A percentile compares a stretch with the other conserved stretches of the same genome.
These are phyloP conservation scores for Delichon dasypus DNA, from an alignment of 2,797 vertebrate species.

Conservation along the genomic window DNA sequence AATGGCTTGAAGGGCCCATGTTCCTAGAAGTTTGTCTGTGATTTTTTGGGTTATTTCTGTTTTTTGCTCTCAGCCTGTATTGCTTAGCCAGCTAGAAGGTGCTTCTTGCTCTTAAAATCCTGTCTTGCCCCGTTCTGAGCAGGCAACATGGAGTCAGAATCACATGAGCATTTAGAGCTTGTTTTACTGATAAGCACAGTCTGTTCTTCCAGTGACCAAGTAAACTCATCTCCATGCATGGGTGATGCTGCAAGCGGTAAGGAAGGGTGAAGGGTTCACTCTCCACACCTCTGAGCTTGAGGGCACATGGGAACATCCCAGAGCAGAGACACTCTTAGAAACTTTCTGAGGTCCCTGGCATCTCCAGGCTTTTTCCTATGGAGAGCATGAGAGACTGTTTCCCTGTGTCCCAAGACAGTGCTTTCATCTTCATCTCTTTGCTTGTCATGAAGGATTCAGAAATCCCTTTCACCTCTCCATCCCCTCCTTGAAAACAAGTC, in stretches of 20 bases:
- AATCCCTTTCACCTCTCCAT: neutral
- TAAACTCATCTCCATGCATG: fast-evolving
- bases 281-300: neutral
- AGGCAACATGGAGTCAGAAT: neutral
- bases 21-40: neutral
- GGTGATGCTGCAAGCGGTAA: neutral
- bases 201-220: neutral
- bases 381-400: neutral
- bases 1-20: neutral
- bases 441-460: neutral
- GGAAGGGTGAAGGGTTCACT: neutral
- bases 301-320: neutral
- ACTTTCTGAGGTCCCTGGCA: neutral
- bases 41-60: neutral
- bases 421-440: neutral
- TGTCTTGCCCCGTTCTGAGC: neutral
- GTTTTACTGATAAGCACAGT: neutral
- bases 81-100: neutral
- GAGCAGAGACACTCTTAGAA: neutral
- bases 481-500: neutral
- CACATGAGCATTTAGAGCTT: neutral
- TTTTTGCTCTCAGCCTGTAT: neutral
- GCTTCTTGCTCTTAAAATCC: neutral
- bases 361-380: neutral
- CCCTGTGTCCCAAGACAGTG: neutral